Conservation (phyloP, 2,888 invertebrate species). For the Leptopilina syphax region DNA sequence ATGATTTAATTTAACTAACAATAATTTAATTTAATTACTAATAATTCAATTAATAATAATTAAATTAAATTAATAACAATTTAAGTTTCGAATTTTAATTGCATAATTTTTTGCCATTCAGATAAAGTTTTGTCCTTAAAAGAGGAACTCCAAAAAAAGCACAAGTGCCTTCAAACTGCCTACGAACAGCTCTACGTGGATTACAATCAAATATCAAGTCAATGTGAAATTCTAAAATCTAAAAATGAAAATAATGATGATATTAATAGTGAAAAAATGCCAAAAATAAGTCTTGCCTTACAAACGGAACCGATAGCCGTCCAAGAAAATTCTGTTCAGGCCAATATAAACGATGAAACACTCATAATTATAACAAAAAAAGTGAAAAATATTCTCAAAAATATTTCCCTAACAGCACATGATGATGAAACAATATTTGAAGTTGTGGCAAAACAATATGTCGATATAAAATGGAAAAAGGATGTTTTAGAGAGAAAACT, state of each 20-base stretch:
- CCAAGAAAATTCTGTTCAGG: constrained; percentile 37
- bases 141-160: constrained; percentile 78
- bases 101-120: constrained; percentile 54
- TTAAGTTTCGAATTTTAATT: neutral
- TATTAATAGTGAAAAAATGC: constrained; percentile 43
- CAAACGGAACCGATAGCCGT: constrained; percentile 39
- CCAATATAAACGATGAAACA: constrained; percentile 51
- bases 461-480: constrained; percentile 72
- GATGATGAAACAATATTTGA: constrained; percentile 69
- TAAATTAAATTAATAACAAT: too few species aligned
- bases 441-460: constrained; percentile 64
- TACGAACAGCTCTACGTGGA: constrained; percentile 76
- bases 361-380: constrained; percentile 67
- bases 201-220: constrained; percentile 70
- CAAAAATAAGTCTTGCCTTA: constrained; percentile 8
- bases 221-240: constrained; percentile 58
- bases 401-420: constrained; percentile 72
- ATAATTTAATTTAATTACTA: too few species aligned
- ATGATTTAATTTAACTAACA: too few species aligned
- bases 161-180: constrained; percentile 79
- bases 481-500: constrained; percentile 74
- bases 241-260: constrained; percentile 12
- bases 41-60: too few species aligned
- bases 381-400: constrained; percentile 73
- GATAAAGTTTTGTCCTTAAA: constrained; percentile 74